Base-by-base conservation (phyloP, 2,797 vertebrate genomes). In the Chelon auratus region DNA sequence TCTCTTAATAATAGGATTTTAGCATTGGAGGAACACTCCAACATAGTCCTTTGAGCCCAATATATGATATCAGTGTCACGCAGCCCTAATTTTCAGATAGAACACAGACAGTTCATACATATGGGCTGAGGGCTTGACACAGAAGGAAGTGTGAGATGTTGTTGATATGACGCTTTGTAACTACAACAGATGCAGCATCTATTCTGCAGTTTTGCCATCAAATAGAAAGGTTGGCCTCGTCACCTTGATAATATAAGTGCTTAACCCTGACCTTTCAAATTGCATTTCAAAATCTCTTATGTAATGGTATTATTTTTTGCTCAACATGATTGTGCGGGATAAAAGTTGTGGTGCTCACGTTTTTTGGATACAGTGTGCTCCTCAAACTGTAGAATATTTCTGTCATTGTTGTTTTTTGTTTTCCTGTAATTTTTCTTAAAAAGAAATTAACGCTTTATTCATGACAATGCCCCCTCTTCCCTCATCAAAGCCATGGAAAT, bases 301-400 rank as follows among this genome's bases (percentile, higher is more conserved):
- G 57, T 81, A 85, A 79, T 30, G 47, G 37, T 60, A 72, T 87
- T 89, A 68, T 84, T 77, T 83, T 77, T 72, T 87, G 80, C 73
- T 85, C 72, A 84, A 83, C 52, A 65, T 75, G 60, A 83, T 70
- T 79, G 48, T 70, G 76, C 62, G 70, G 54, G 77, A 75, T 64
- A 78, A 58, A 84, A 82, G 52, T 74, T 79, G 74, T 68, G 75
- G 78, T 83, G 79, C 80, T 84, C 81, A 77, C 45, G 2, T 77
- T 83, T 82, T 80, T 84, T 75, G 26, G 36, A 82, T 81, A 85
- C 79, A 89, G 92, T 91, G 92, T 94, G 93, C 91, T 94, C 93
- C 79, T 91, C 89, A 93, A 93, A 89, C 91, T 90, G 75, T 89
- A 83, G 79, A 86, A 84, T 63, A 72, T 78, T 87, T 84, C 43